Conservation (phyloP, 2,888 invertebrate genomes). For the Lithophane socia region DNA sequence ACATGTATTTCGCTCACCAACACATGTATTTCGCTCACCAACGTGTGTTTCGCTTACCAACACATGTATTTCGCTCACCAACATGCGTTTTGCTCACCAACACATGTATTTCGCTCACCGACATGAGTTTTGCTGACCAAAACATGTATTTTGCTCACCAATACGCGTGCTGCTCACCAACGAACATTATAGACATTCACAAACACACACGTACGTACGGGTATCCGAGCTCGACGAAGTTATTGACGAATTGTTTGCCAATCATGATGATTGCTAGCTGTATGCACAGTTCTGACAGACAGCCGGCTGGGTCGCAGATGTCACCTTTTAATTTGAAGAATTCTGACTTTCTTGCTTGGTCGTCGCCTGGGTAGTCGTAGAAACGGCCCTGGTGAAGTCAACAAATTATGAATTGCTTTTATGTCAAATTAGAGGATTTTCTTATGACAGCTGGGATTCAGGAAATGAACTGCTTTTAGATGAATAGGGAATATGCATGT, state of each 20-base stretch:
- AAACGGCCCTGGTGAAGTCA: slow-evolving; percentile 93
- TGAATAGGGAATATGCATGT: too few species aligned
- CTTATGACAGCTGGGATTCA: too few species aligned
- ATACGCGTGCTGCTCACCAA: background rate
- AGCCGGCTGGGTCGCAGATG: slow-evolving; percentile 98
- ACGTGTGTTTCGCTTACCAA: background rate
- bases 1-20: too few species aligned
- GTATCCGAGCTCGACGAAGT: slow-evolving; percentile 96
- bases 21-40: background rate
- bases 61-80: background rate
- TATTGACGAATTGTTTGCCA: slow-evolving; percentile 98
- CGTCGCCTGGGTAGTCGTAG: slow-evolving; percentile 96
- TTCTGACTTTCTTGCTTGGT: slow-evolving; percentile 93
- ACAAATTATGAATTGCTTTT: too few species aligned
- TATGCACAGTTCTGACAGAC: slow-evolving; percentile 97
- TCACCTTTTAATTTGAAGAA: slow-evolving; percentile 95
- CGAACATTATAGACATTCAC: slow-evolving; percentile 45
- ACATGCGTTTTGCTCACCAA: background rate
- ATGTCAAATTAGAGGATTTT: too few species aligned
- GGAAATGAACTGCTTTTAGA: too few species aligned
- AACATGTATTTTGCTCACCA: background rate
- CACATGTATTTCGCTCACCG: background rate
- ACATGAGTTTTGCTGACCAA: background rate
- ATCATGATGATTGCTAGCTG: slow-evolving; percentile 98
- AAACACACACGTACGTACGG: slow-evolving; percentile 92